These are phyloP conservation scores for Hydropsyche tenuis DNA, from an alignment of 1,140 invertebrate species.

Conservation along the genomic window DNA sequence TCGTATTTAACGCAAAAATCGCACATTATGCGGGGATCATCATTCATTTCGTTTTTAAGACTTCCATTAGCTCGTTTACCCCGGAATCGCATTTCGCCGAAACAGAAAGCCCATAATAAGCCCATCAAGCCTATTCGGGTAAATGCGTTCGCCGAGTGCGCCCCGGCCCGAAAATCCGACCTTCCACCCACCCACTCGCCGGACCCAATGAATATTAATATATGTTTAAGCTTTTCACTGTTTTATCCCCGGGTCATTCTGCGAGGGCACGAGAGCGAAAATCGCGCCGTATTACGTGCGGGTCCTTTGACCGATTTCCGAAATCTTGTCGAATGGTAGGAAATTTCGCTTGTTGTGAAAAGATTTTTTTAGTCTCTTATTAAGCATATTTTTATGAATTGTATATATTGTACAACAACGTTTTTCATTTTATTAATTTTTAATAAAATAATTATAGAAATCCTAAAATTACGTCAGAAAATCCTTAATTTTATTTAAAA, in stretches of 20 bases:
- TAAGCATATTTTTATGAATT: no score
- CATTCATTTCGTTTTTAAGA: slow-evolving; percentile 33
- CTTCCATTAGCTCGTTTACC: slow-evolving; percentile 30
- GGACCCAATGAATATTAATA: slow-evolving; percentile 40
- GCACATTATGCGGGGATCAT: slow-evolving; percentile 30
- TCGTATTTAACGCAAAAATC: slow-evolving; percentile 1
- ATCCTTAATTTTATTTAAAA: no score
- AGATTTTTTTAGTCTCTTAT: no score
- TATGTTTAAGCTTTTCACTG: slow-evolving; percentile 34
- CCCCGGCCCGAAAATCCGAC: background rate
- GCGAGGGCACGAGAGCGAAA: slow-evolving; percentile 1
- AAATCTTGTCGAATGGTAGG: no score
- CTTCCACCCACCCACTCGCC: background rate
- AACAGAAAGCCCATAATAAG: slow-evolving; percentile 36
- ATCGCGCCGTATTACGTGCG: background rate
- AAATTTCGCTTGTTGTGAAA: no score
- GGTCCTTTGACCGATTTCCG: no score
- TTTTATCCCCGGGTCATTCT: slow-evolving; percentile 25
- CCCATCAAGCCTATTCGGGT: slow-evolving; percentile 27
- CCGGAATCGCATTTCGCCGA: slow-evolving; percentile 24
- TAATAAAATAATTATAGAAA: no score
- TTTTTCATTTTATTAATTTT: no score
- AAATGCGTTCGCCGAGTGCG: slow-evolving; percentile 28
- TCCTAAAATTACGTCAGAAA: no score
- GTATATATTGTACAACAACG: no score